Evolutionary conservation across 1,140 invertebrate species (phyloP), one percentile per base, ranked within the genome.

Genomic region (Bombus sibiricus): DNA sequence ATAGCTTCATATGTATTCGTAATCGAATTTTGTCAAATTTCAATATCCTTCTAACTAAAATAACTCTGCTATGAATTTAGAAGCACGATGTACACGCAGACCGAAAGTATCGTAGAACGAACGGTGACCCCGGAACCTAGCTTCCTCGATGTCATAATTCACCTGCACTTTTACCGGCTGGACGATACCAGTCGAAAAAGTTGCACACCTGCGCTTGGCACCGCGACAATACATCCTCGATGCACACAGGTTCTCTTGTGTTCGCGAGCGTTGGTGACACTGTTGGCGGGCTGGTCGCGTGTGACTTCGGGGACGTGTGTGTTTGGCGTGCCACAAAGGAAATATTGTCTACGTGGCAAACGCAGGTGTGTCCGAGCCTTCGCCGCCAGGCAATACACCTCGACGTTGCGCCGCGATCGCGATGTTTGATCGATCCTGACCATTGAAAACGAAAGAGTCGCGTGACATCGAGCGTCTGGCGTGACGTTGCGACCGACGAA

Each of bases 151-250:
- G 39, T 28, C 82, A 71, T 83, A 78, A 78, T 83, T 83, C 82
- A 83, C 64, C 74, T 59, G 64, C 39, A 78, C 37, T 79, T 84
- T 72, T 47, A 53, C 75, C 32, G 34, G 34, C 8, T 74, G 71
- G 71, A 64, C 71, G 69, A 75, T 82, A 64, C 81, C 53, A 28
- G 28, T 25, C 66, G 83, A 84, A 84, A 84, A 84, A 84, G 53
- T 79, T 9, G 47, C 83, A 62, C 83, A 84, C 83, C 83, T 84
- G 83, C 83, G 83, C 76, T 72, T 84, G 76, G 75, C 83, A 84
- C 66, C 47, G 22, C 47, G 66, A 71, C 82, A 71, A 84, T 71
- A 71, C 82, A 43, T 79, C 41, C 28, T 25, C 47, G 15, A 47
- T 37, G 34, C 34, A 53, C 9, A n/a, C 18, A 62, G 59, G 28